Conservation (phyloP, 2,113 vertebrate genomes). For the Aix galericulata region DNA sequence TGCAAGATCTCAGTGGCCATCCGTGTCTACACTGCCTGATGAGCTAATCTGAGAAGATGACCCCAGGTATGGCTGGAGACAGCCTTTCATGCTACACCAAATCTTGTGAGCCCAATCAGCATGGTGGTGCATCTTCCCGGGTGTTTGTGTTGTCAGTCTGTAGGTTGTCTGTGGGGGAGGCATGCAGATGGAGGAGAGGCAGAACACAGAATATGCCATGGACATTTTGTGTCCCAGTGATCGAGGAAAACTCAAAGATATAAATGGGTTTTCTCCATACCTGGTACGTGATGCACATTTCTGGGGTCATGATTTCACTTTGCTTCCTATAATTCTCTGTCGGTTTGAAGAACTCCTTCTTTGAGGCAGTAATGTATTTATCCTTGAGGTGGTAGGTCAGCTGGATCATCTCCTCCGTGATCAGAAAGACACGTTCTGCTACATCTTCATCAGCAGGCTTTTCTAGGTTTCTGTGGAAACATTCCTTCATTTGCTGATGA, state of each 20-base stretch:
- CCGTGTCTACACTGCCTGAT: not conserved
- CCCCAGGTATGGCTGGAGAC: not conserved
- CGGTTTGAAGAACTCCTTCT: conserved; percentile 78
- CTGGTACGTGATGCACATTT: conserved; percentile 82
- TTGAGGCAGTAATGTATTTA: conserved; percentile 77
- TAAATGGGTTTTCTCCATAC: conserved; percentile 45
- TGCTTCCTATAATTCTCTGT: conserved; percentile 53
- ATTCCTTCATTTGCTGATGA: conserved; percentile 85
- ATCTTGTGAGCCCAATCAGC: not conserved
- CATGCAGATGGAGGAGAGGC: not conserved
- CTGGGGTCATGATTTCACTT: conserved; percentile 68
- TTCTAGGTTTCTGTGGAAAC: conserved; percentile 81
- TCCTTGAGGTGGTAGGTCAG: conserved; percentile 84
- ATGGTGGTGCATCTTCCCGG: not conserved
- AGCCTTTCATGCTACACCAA: rapidly evolving
- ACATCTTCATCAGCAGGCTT: conserved; percentile 84
- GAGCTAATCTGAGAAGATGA: not conserved
- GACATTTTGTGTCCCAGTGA: not conserved
- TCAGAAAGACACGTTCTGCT: conserved; percentile 80
- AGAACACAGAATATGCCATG: not conserved
- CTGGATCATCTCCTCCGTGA: conserved; percentile 74
- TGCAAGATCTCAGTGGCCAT: not conserved
- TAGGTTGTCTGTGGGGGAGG: not conserved
- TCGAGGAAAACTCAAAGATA: not conserved
- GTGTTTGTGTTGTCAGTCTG: rapidly evolving